Evolutionary conservation across 2,797 vertebrate species (phyloP).

Genomic region (Peromyscus attwateri): DNA sequence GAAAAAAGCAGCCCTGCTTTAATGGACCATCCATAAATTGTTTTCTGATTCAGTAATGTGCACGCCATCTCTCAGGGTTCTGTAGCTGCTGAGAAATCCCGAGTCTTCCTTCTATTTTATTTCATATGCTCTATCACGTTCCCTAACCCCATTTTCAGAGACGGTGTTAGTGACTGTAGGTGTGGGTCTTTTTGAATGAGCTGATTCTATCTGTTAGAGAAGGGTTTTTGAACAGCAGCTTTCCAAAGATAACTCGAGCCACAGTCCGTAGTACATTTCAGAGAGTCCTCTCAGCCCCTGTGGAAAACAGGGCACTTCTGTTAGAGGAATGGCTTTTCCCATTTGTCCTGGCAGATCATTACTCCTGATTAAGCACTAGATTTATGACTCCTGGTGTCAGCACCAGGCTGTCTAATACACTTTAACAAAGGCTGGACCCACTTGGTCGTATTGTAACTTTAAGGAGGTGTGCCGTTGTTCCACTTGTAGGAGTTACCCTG

Average conservation of each 20-base stretch:
- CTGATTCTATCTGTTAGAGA: conserved; percentile 15
- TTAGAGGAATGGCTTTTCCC: conserved; percentile 51
- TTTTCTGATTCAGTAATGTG: neutral
- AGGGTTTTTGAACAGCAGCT: neutral
- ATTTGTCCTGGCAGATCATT: conserved; percentile 63
- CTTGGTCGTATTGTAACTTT: conserved; percentile 43
- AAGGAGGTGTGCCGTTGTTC: neutral
- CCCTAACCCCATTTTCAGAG: conserved; percentile 3
- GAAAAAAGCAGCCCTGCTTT: neutral
- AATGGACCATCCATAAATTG: neutral
- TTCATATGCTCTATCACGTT: neutral
- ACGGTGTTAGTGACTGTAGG: neutral
- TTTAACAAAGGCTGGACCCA: conserved; percentile 59
- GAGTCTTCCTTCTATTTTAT: neutral
- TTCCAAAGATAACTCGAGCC: neutral
- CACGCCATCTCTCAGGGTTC: neutral
- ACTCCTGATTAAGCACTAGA: conserved; percentile 70
- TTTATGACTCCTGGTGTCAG: conserved; percentile 65
- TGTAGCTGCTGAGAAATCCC: neutral
- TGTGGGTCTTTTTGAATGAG: neutral
- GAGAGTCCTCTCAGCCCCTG: neutral
- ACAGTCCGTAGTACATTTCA: neutral
- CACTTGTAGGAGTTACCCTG: neutral
- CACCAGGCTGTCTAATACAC: conserved; percentile 57
- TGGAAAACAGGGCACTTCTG: neutral